Evolutionary conservation across 2,113 vertebrate genomes (phyloP), one percentile per base, ranked within the genome.

Genomic region (Ranitomeya variabilis): DNA sequence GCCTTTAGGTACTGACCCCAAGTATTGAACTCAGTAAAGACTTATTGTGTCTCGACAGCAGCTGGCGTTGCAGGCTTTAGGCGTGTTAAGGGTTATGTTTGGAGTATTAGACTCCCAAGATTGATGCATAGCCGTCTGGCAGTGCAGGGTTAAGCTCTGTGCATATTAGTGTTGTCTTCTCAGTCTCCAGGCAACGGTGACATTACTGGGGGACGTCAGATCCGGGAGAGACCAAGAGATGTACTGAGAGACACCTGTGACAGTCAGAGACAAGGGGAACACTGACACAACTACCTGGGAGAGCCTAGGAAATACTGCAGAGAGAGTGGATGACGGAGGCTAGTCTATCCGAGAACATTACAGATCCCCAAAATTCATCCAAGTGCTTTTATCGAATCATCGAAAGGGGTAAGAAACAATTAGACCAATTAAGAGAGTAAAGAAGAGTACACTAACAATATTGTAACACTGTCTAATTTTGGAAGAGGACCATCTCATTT

Each of bases 91-190:
- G 80, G 80, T 83, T 83, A 83, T 19, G 37, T 37, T 19, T 45
- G 37, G 60, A 66, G 60, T 66, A 83, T 83, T 83, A 83, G 37
- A 66, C 37, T 19, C 31, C 66, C 31, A 83, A 60, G 60, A 83
- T 66, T 64, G 60, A 66, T 83, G 37, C 37, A 9, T 10, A 54
- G 45, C 62, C 67, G 51, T 64, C 62, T 69, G 64, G 62, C 77
- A 81, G 26, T 73, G 79, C 78, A 71, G 78, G 86, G 78, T 87
- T 87, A 87, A 80, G 62, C 60, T 64, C 86, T 51, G 77, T 81
- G 78, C 67, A 87, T 51, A 87, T 87, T 87, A 83, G 67, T 88
- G 87, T 88, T 88, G 87, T 88, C 87, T 83, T 45, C 69, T 69
- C 76, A 45, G 87, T 88, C 87, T 88, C 87, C 45, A 54, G 67